These are phyloP conservation scores for Steatornis caripensis DNA, from an alignment of 2,113 vertebrate species.

Conservation along the genomic window DNA sequence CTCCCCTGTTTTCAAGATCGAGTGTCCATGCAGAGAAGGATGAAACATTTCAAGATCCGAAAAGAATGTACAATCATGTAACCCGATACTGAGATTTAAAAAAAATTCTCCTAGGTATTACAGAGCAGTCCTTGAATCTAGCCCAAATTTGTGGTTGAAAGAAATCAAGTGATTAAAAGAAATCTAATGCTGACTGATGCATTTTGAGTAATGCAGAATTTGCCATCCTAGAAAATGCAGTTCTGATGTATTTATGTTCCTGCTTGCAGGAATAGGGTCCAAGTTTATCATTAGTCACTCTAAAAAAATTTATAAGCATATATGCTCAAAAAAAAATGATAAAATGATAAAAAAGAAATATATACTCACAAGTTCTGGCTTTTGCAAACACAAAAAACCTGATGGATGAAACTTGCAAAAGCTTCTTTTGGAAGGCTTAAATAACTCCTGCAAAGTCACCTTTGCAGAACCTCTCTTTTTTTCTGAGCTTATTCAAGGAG, in stretches of 20 bases:
- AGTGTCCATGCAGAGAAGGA: not conserved
- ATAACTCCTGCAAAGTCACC: not conserved
- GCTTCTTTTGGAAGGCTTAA: not conserved
- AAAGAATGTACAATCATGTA: not conserved
- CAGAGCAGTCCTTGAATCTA: not conserved
- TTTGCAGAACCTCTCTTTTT: not conserved
- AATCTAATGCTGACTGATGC: not conserved
- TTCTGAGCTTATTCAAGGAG: not conserved
- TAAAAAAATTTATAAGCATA: not conserved
- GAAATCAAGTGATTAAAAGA: not conserved
- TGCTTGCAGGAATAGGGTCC: not conserved
- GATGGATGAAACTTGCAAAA: not conserved
- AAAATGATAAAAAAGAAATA: not conserved
- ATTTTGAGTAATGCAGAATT: not conserved
- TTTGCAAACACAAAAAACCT: not conserved
- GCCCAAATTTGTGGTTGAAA: not conserved
- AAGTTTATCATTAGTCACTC: not conserved
- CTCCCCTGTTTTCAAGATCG: not conserved
- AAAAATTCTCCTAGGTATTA: not conserved
- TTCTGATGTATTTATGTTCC: not conserved
- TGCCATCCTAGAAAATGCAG: not conserved
- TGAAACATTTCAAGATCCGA: not conserved
- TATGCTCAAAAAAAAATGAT: too few species aligned
- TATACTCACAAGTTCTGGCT: not conserved
- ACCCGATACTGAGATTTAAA: not conserved